Base-by-base conservation (phyloP, 2,113 vertebrate genomes). In the Hystrix cristata region DNA sequence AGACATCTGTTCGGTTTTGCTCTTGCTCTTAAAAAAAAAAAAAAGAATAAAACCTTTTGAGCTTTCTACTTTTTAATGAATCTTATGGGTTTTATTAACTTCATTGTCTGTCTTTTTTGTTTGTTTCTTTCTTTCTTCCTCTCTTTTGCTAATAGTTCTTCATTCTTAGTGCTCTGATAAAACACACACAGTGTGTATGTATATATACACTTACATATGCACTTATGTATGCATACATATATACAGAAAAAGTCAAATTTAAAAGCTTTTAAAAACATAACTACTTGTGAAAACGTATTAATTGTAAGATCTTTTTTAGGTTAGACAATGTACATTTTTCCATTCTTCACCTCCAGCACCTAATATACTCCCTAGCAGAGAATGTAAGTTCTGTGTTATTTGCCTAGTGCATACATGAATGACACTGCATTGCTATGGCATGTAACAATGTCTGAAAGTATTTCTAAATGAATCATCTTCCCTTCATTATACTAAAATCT, bases 1-100 rank as follows among this genome's bases (percentile, higher is more conserved):
- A 98, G 1, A 99, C 87, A 87, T 6, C 14, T 53, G 34, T 25
- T 62, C 34, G 13, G 55, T 76, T 57, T 95, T 78, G 23, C 10
- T 64, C 74, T 27, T 65, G 4, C 11, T 81, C 38, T 34, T 19
- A 71, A 71, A 31, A 29, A 53, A 34, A n/a, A 31, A 3, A 3
- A 71, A 60, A 82, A 60, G 34, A n/a, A 74, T 57, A 60, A 55
- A 76, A 51, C 2, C 5, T 76, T 48, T 48, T 51, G 34, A 87
- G 64, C 1, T 87, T 76, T 55, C 43, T 78, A 10, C 13, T 12
- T 62, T 93, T 85, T 71, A 79, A 78, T 59, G 12, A 84, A 11
- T 89, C 9, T 48, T 89, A 16, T 15, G 60, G 11, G 3, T 79
- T 71, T 29, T 16, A 71, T 85, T 34, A n/a, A 15, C 14, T 1